Conservation (phyloP, 2,888 invertebrate genomes). For the Aromia moschata region DNA sequence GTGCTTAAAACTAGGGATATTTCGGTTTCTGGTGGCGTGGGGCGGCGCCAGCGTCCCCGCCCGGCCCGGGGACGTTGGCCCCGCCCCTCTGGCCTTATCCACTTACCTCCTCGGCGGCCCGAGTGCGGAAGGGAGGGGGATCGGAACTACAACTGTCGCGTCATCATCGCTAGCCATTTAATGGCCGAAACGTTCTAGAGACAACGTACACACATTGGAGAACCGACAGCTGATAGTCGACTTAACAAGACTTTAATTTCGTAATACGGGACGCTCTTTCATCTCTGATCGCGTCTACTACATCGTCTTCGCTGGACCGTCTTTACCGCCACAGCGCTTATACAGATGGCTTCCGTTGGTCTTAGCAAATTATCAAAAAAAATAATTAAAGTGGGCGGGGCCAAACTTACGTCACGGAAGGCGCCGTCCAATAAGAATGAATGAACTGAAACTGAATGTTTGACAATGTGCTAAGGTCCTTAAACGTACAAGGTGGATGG, state of each 20-base stretch:
- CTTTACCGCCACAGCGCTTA: too few relatives aligned
- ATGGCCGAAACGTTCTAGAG: slow-evolving; percentile 72
- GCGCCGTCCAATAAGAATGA: too few relatives aligned
- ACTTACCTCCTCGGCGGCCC: slow-evolving; percentile 64
- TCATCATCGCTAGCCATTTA: slow-evolving; percentile 62
- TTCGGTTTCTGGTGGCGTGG: slow-evolving; percentile 43
- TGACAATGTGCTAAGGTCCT: too few relatives aligned
- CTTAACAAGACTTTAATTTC: slow-evolving; percentile 23
- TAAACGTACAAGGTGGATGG: too few relatives aligned
- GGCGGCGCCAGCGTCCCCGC: slow-evolving; percentile 50
- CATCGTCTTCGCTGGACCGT: too few relatives aligned
- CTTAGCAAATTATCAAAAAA: too few relatives aligned
- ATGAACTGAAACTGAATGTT: too few relatives aligned
- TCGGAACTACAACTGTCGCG: slow-evolving; percentile 55
- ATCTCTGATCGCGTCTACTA: too few relatives aligned
- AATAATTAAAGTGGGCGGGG: too few relatives aligned
- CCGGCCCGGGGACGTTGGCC: slow-evolving; percentile 48
- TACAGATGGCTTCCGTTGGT: too few relatives aligned
- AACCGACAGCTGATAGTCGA: slow-evolving; percentile 55
- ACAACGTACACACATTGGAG: slow-evolving; percentile 63
- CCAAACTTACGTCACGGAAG: too few relatives aligned
- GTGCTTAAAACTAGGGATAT: slow-evolving; percentile 29
- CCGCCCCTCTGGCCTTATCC: slow-evolving; percentile 62
- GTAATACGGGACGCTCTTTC: slow-evolving; percentile 19
- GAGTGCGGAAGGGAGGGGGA: slow-evolving; percentile 68